phyloP scores from a whole-genome alignment of 2,113 vertebrate species.

The Triplophysa tibetana region DNA sequence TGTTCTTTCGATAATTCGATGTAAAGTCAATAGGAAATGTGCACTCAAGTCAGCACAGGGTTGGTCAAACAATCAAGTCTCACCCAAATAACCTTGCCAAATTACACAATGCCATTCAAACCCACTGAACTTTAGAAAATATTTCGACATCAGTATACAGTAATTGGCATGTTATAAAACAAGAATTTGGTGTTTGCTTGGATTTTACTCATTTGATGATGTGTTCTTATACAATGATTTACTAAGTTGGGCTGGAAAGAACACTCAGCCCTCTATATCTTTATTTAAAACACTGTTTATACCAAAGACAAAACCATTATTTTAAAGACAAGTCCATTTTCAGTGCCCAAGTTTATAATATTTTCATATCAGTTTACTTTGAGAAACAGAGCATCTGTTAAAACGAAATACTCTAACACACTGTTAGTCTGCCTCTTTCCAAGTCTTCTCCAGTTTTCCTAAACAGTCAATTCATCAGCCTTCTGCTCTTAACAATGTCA shows the following conservation, averaged over 20 bases:
- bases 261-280: background rate
- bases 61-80: conserved; percentile 16
- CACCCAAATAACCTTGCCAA: conserved; percentile 19
- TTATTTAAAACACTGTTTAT: background rate
- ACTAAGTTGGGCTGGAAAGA: background rate
- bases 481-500: background rate
- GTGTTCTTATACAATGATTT: background rate
- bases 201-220: background rate
- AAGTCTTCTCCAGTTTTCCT: conserved; percentile 15
- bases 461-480: conserved; percentile 14
- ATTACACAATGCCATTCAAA: conserved; percentile 15
- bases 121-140: background rate
- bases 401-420: background rate
- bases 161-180: background rate
- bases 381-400: conserved; percentile 2
- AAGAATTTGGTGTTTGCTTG: background rate
- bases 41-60: conserved; percentile 26
- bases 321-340: background rate
- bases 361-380: conserved; percentile 18
- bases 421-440: background rate
- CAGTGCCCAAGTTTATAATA: background rate
- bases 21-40: background rate
- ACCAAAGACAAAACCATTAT: background rate
- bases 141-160: background rate
- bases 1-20: conserved; percentile 19